Evolutionary conservation across 2,113 vertebrate genomes (phyloP).

Genomic region (Meriones unguiculatus): DNA sequence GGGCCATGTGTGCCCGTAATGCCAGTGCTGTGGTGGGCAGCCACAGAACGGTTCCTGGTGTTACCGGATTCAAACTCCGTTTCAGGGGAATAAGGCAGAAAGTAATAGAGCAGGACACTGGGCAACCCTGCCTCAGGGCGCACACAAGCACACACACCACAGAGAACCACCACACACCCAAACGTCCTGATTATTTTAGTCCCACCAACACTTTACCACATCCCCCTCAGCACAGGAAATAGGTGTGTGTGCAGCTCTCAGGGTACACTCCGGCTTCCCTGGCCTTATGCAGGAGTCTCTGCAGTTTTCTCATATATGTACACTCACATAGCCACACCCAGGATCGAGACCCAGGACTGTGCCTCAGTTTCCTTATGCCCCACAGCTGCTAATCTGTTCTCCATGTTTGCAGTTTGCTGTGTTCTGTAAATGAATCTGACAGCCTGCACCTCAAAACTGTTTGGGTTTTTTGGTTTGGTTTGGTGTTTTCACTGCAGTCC

Average conservation of each 20-base stretch:
- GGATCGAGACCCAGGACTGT: not conserved
- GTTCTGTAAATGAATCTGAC: not conserved
- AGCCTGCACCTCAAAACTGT: not conserved
- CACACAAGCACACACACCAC: not conserved
- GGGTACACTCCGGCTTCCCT: fast-evolving
- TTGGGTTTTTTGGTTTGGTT: too few relatives aligned
- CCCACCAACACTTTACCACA: not conserved
- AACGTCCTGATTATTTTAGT: not conserved
- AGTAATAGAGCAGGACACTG: not conserved
- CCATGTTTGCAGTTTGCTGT: not conserved
- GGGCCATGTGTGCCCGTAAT: not conserved
- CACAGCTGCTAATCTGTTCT: not conserved
- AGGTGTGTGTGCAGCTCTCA: fast-evolving
- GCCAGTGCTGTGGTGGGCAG: not conserved
- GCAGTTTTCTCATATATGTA: not conserved
- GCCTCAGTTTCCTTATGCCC: not conserved
- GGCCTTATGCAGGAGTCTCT: not conserved
- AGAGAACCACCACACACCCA: not conserved
- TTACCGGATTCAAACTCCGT: too few relatives aligned
- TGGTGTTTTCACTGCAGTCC: not conserved
- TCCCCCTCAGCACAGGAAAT: not conserved
- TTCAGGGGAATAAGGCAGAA: not conserved
- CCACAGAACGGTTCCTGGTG: not conserved
- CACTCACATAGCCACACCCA: not conserved
- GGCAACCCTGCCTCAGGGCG: not conserved